A percentile compares a stretch with the other conserved stretches of the same genome.
Evolutionary conservation across 1,140 invertebrate genomes (phyloP).

Genomic region (Hycleus cichorii): DNA sequence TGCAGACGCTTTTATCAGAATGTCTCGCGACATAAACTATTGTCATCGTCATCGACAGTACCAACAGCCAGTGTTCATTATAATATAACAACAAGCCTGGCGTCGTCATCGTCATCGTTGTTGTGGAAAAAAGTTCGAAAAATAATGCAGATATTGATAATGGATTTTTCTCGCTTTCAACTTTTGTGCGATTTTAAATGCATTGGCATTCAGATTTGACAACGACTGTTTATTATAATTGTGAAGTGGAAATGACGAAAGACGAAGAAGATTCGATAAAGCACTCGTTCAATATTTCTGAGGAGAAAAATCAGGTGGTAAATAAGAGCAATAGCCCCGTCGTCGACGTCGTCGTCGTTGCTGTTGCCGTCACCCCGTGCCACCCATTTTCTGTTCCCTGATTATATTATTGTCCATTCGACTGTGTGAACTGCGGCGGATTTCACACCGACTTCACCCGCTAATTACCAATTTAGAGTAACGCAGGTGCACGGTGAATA

Average conservation of each 20-base stretch:
- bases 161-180: constrained; percentile 34
- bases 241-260: not conserved
- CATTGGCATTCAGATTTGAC: constrained; percentile 28
- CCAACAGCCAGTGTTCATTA: constrained; percentile 30
- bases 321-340: too few relatives aligned
- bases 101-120: constrained; percentile 11
- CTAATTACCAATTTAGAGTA: constrained; percentile 41
- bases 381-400: constrained; percentile 6
- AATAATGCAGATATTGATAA: constrained; percentile 40
- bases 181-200: constrained; percentile 28
- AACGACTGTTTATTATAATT: constrained; percentile 23
- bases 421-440: constrained; percentile 37
- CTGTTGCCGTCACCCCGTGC: not conserved
- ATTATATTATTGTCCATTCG: constrained; percentile 38
- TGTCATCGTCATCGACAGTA: constrained; percentile 25
- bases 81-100: constrained; percentile 27
- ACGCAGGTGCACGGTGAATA: constrained; percentile 35
- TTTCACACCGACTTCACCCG: constrained; percentile 41
- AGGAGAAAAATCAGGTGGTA: too few relatives aligned
- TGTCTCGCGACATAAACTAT: constrained; percentile 30
- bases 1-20: constrained; percentile 30
- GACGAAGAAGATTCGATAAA: too few relatives aligned
- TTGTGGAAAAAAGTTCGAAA: constrained; percentile 26
- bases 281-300: too few relatives aligned
- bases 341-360: too few relatives aligned